phyloP scores from a whole-genome alignment of 2,888 invertebrate species.

The Oligia strigilis region DNA sequence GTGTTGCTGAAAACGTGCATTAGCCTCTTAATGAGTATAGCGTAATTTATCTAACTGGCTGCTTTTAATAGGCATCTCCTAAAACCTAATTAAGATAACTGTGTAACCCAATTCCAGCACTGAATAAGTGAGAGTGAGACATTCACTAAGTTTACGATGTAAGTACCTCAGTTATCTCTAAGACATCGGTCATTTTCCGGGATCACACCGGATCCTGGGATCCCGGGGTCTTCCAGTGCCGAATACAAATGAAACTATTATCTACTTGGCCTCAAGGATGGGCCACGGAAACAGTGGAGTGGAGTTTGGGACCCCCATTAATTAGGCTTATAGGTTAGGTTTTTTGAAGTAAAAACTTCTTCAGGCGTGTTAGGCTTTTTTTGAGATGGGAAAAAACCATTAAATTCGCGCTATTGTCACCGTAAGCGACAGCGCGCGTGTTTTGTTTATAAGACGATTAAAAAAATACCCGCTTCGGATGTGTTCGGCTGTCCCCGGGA shows the following conservation, averaged over 20 bases:
- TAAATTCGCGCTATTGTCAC: too few species aligned
- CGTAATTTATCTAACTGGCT: not conserved
- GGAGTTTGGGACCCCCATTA: not conserved
- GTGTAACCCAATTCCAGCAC: constrained; percentile 8
- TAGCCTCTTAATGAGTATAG: not conserved
- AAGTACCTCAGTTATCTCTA: constrained; percentile 61
- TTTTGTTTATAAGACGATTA: too few species aligned
- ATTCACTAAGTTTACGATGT: constrained; percentile 62
- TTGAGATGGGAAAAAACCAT: too few species aligned
- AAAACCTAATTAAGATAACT: constrained; percentile 42
- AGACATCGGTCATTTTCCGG: constrained; percentile 70
- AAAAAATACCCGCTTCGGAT: too few species aligned
- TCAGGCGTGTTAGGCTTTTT: too few species aligned
- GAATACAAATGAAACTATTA: constrained; percentile 76
- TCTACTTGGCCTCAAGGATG: constrained; percentile 50
- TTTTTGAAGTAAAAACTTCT: not conserved
- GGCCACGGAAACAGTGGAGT: constrained; percentile 44
- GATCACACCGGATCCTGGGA: constrained; percentile 50
- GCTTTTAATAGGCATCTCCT: constrained; percentile 16
- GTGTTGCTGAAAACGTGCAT: not conserved
- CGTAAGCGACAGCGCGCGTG: too few species aligned
- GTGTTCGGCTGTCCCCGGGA: too few species aligned
- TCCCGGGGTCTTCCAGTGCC: constrained; percentile 36
- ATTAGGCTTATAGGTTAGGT: not conserved
- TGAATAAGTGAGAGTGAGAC: constrained; percentile 56